Evolutionary conservation across 2,888 invertebrate species (phyloP).

Genomic region (Peribatodes rhomboidaria): DNA sequence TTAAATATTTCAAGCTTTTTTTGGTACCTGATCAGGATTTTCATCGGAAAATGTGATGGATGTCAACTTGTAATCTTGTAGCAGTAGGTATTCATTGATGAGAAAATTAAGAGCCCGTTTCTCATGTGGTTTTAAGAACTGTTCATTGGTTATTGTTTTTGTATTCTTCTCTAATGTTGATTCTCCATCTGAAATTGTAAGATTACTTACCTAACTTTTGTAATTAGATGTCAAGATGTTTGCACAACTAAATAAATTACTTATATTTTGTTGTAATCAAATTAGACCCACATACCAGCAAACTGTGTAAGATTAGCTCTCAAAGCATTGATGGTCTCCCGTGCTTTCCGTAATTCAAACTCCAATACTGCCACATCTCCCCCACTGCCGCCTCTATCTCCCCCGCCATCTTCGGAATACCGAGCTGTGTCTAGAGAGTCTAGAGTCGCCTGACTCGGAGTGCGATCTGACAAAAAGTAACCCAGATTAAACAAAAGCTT

Average conservation of each 20-base stretch:
- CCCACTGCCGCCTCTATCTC: constrained; percentile 93
- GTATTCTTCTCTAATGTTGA: constrained; percentile 74
- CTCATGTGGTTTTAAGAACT: constrained; percentile 92
- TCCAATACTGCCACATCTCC: constrained; percentile 94
- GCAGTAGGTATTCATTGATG: constrained; percentile 93
- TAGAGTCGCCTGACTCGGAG: constrained; percentile 94
- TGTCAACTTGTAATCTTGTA: constrained; percentile 93
- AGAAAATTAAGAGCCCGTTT: constrained; percentile 94
- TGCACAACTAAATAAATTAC: no score
- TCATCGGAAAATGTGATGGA: constrained; percentile 97
- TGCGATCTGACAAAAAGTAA: constrained; percentile 85
- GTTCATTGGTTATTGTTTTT: constrained; percentile 68
- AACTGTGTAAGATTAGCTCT: constrained; percentile 93
- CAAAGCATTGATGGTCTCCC: constrained; percentile 93
- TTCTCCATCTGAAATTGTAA: constrained; percentile 72
- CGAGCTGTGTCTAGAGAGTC: constrained; percentile 95
- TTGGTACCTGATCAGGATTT: constrained; percentile 92
- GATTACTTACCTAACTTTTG: background rate
- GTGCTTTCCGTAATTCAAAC: constrained; percentile 95
- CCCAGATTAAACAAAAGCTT: constrained; percentile 18
- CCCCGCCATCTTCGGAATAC: constrained; percentile 94
- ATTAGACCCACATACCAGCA: constrained; percentile 82
- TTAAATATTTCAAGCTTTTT: background rate
- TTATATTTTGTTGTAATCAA: no score
- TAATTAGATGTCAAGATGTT: no score